Conservation (phyloP, 1,140 invertebrate species). For the Vanessa atalanta region DNA sequence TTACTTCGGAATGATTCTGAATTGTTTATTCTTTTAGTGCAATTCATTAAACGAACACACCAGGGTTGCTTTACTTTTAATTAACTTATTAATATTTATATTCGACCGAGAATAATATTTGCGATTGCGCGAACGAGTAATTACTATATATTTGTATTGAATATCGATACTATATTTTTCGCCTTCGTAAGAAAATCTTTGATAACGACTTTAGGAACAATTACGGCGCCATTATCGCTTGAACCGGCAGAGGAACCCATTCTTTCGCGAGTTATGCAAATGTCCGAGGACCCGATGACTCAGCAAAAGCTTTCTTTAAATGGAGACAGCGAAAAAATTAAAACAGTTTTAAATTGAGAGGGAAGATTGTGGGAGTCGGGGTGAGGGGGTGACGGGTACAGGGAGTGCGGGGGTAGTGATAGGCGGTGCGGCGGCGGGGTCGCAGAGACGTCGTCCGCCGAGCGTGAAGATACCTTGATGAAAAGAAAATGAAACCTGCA, state of each 20-base stretch:
- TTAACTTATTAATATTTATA: too few species aligned
- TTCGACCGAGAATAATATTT: too few species aligned
- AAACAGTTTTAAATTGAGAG: constrained; percentile 59
- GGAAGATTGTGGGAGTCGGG: constrained; percentile 16
- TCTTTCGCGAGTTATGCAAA: constrained; percentile 32
- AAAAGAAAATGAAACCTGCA: constrained; percentile 71
- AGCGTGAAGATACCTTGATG: constrained; percentile 72
- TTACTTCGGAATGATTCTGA: too few species aligned
- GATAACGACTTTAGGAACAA: constrained; percentile 21
- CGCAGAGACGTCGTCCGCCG: constrained; percentile 52
- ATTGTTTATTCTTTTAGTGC: too few species aligned
- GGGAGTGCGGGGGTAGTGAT: constrained; percentile 1
- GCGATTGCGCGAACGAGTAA: not conserved
- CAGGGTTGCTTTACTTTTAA: too few species aligned
- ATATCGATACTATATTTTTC: constrained; percentile 3
- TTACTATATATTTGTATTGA: too few species aligned
- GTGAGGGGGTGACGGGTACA: constrained; percentile 11
- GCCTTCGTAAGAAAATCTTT: constrained; percentile 11
- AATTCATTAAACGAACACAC: too few species aligned
- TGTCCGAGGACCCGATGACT: constrained; percentile 37
- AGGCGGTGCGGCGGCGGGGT: constrained; percentile 22
- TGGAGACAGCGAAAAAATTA: constrained; percentile 54
- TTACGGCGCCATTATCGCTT: constrained; percentile 26
- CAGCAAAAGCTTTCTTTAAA: constrained; percentile 39
- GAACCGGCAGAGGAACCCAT: not conserved